These are phyloP conservation scores for Drosophila pandora DNA, from an alignment of 1,140 invertebrate genomes.

Conservation along the genomic window DNA sequence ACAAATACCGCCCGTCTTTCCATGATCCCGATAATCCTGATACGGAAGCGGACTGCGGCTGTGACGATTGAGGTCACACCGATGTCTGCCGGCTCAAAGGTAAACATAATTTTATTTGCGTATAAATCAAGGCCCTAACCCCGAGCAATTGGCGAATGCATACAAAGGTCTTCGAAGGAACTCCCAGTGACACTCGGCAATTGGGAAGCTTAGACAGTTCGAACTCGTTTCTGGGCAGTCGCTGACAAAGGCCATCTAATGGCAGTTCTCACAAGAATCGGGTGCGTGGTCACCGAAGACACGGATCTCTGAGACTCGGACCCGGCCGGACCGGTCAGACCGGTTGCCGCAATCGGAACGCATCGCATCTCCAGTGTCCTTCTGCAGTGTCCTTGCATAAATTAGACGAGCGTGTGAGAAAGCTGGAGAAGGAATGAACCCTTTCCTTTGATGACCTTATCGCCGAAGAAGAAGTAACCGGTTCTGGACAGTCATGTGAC, in stretches of 20 bases:
- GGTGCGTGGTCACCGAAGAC: slow-evolving; percentile 67
- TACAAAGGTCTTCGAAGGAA: slow-evolving; percentile 10
- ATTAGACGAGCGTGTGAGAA: slow-evolving; percentile 76
- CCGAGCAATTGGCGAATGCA: slow-evolving; percentile 37
- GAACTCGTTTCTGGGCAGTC: slow-evolving; percentile 67
- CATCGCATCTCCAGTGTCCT: slow-evolving; percentile 57
- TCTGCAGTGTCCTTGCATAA: slow-evolving; percentile 83
- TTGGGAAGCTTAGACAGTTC: slow-evolving; percentile 2
- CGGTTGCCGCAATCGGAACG: slow-evolving; percentile 60
- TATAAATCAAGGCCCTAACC: slow-evolving; percentile 66
- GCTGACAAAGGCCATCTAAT: slow-evolving; percentile 73
- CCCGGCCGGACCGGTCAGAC: slow-evolving; percentile 80
- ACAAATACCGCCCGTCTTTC: neutral
- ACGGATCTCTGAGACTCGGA: slow-evolving; percentile 39
- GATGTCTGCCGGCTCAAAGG: slow-evolving; percentile 17
- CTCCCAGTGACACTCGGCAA: slow-evolving; percentile 23
- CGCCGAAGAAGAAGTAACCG: slow-evolving; percentile 63
- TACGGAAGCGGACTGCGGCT: slow-evolving; percentile 3
- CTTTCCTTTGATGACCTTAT: slow-evolving; percentile 67
- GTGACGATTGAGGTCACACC: slow-evolving; percentile 42
- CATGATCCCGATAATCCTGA: neutral
- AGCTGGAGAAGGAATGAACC: slow-evolving; percentile 28
- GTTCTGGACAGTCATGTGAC: slow-evolving; percentile 73
- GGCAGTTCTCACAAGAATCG: slow-evolving; percentile 67
- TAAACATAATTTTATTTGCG: slow-evolving; percentile 59